Evolutionary conservation across 2,797 vertebrate species (phyloP).

Genomic region (Crocodylus rhombifer): DNA sequence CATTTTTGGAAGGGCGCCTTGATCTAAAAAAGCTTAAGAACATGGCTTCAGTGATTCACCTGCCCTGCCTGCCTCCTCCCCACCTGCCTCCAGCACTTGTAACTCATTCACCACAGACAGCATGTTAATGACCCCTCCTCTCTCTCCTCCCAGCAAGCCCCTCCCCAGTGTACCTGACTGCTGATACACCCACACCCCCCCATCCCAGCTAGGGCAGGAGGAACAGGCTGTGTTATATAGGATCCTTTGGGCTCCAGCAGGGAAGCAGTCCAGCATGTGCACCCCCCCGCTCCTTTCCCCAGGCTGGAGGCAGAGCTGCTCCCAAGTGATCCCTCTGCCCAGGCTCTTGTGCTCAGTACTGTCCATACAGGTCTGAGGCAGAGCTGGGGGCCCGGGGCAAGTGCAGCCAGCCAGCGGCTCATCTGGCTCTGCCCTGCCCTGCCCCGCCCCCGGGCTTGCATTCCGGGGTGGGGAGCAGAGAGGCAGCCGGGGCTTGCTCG

Average conservation of each 20-base stretch:
- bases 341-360: too few relatives aligned
- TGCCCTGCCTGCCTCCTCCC: background rate
- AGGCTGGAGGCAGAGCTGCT: background rate
- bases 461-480: background rate
- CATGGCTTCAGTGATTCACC: too few relatives aligned
- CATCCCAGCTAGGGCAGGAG: background rate
- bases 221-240: background rate
- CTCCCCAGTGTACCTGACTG: background rate
- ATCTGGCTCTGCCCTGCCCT: background rate
- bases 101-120: background rate
- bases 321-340: background rate
- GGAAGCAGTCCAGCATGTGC: too few relatives aligned
- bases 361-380: background rate
- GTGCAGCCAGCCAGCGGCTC: too few relatives aligned
- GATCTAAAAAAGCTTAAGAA: too few relatives aligned
- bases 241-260: background rate
- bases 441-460: background rate
- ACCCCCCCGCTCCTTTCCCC: background rate
- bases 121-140: background rate
- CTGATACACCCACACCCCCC: background rate
- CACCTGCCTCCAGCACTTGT: background rate
- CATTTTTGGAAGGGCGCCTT: too few relatives aligned
- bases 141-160: background rate
- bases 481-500: background rate
- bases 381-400: background rate